Percentiles rank a stretch among this genome's conserved stretches.
Evolutionary conservation across 2,797 vertebrate genomes (phyloP).

Genomic region (Myiotriccus ornatus): DNA sequence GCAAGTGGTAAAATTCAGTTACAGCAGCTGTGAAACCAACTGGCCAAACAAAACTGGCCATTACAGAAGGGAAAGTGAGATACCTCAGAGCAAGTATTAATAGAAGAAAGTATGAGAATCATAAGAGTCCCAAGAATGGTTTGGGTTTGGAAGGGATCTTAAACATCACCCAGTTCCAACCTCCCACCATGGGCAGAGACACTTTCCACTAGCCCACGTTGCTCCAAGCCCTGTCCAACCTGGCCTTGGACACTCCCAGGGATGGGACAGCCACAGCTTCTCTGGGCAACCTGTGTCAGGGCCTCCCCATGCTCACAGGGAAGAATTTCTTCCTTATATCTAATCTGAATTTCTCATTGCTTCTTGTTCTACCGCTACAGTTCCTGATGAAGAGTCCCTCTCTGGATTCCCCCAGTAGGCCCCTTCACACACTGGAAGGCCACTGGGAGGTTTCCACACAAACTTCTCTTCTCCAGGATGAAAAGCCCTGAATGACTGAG

Average conservation of each 20-base stretch:
- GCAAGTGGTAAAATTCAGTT: background rate
- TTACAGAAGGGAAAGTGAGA: background rate
- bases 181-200: background rate
- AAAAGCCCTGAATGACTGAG: rapidly evolving
- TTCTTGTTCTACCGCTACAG: background rate
- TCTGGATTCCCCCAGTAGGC: background rate
- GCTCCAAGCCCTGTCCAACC: rapidly evolving
- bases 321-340: background rate
- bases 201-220: background rate
- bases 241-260: background rate
- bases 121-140: background rate
- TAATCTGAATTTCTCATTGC: background rate
- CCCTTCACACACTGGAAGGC: background rate
- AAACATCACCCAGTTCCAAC: background rate
- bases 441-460: background rate
- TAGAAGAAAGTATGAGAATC: background rate
- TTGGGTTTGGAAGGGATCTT: background rate
- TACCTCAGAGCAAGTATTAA: background rate
- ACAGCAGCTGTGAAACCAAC: background rate
- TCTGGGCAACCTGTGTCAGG: background rate
- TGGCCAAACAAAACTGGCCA: background rate
- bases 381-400: background rate
- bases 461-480: background rate
- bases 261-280: background rate
- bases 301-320: background rate